phyloP scores from a whole-genome alignment of 92 coral and sea anemone genomes.

The Parazoanthus swiftii region DNA sequence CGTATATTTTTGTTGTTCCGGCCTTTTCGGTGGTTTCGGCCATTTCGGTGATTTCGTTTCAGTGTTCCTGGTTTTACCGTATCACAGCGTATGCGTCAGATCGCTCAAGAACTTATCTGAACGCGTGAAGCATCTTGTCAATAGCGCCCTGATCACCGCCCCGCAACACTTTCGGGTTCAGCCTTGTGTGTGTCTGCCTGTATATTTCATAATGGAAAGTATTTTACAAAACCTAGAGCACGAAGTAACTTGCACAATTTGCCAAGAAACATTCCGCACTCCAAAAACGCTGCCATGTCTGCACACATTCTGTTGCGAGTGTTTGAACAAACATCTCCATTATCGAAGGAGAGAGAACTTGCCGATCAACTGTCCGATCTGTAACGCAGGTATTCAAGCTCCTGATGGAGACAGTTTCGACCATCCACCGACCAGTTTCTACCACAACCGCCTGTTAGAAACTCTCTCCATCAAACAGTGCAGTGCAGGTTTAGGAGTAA shows the following conservation, averaged over 20 bases:
- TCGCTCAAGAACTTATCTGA: no score
- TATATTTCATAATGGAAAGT: background rate
- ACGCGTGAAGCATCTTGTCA: no score
- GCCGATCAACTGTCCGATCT: background rate
- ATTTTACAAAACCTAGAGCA: background rate
- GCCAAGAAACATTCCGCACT: background rate
- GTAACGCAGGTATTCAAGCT: background rate
- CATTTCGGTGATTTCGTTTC: no score
- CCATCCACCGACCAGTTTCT: background rate
- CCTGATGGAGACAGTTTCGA: background rate
- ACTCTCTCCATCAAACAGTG: background rate
- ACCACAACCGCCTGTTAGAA: background rate
- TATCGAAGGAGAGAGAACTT: background rate
- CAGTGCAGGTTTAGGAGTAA: conserved; percentile 12
- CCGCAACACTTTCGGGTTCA: no score
- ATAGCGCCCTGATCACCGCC: no score
- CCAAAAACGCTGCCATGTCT: background rate
- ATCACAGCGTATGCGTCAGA: no score
- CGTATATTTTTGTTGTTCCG: no score
- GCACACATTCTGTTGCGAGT: background rate
- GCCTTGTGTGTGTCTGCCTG: no score
- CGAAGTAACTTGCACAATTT: no score
- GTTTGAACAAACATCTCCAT: background rate
- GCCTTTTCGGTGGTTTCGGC: no score
- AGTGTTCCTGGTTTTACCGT: no score